phyloP scores from a whole-genome alignment of 2,888 invertebrate species.

The Seladonia tumulorum region DNA sequence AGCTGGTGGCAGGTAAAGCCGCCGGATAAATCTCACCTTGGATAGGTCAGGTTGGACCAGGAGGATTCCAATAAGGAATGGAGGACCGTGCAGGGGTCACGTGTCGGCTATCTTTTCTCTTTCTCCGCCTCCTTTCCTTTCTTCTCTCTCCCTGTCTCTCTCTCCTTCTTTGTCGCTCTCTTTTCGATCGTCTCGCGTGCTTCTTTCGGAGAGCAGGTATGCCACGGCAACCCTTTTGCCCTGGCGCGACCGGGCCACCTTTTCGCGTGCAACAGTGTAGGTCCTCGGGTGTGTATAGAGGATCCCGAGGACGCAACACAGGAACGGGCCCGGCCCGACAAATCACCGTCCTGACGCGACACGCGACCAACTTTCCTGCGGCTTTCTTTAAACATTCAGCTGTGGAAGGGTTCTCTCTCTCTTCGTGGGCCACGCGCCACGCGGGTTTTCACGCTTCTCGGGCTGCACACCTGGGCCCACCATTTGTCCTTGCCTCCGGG shows the following conservation, averaged over 20 bases:
- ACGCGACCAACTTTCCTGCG: slow-evolving; percentile 80
- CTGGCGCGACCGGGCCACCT: slow-evolving; percentile 56
- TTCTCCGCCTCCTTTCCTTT: slow-evolving; percentile 36
- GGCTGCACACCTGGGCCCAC: background rate
- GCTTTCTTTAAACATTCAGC: slow-evolving; percentile 73
- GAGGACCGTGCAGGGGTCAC: slow-evolving; percentile 75
- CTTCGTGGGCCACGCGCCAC: slow-evolving; percentile 63
- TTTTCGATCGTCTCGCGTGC: slow-evolving; percentile 35
- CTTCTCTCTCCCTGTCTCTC: slow-evolving; percentile 2
- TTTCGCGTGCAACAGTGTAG: slow-evolving; percentile 38
- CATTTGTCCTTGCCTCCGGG: background rate
- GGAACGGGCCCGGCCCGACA: slow-evolving; percentile 70
- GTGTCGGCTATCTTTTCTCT: slow-evolving; percentile 68
- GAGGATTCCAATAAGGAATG: slow-evolving; percentile 78
- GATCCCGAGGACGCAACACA: slow-evolving; percentile 31
- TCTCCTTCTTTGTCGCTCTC: slow-evolving; percentile 29
- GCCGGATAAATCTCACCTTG: slow-evolving; percentile 80
- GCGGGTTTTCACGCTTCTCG: slow-evolving; percentile 46
- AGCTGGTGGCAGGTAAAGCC: slow-evolving; percentile 79
- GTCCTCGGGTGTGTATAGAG: slow-evolving; percentile 16
- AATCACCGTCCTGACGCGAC: slow-evolving; percentile 79
- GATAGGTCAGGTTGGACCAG: slow-evolving; percentile 80
- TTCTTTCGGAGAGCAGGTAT: slow-evolving; percentile 61
- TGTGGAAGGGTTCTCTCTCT: slow-evolving; percentile 49
- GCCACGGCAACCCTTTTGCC: slow-evolving; percentile 63